phyloP scores from a whole-genome alignment of 2,888 invertebrate genomes.

The Aspidapion aeneum region DNA sequence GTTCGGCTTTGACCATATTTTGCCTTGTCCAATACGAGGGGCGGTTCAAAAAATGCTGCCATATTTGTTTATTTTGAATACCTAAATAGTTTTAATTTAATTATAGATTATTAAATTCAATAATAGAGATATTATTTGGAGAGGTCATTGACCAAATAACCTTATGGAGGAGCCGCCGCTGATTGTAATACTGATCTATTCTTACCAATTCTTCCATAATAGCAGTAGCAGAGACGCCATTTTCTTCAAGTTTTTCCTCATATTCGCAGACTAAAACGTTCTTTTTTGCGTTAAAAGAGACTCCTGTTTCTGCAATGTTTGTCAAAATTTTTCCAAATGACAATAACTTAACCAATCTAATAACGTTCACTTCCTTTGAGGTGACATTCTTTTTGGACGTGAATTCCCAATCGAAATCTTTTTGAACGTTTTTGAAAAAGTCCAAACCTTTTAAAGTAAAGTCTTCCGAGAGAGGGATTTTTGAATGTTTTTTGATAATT shows the following conservation, averaged over 20 bases:
- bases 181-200: too few relatives aligned
- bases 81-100: too few relatives aligned
- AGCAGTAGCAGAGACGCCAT: constrained; percentile 24
- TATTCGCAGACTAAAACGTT: constrained; percentile 38
- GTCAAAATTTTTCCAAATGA: constrained; percentile 73
- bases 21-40: too few relatives aligned
- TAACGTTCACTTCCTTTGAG: constrained; percentile 65
- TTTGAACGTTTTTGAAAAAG: constrained; percentile 39
- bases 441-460: constrained; percentile 67
- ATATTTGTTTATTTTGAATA: too few relatives aligned
- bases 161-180: too few relatives aligned
- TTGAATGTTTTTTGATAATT: constrained; percentile 53
- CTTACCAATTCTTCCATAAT: constrained; percentile 35
- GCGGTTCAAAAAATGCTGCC: too few relatives aligned
- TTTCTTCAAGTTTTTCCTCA: constrained; percentile 30
- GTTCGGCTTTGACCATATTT: too few relatives aligned
- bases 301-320: constrained; percentile 62
- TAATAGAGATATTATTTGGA: too few relatives aligned
- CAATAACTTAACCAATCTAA: constrained; percentile 73
- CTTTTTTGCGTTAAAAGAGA: constrained; percentile 57
- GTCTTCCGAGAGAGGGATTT: constrained; percentile 73
- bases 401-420: constrained; percentile 64
- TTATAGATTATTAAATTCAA: too few relatives aligned
- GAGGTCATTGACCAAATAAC: too few relatives aligned
- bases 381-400: constrained; percentile 54